Evolutionary conservation across 2,797 vertebrate species (phyloP), one percentile per base, ranked within the genome.

Genomic region (Malurus splendens): DNA sequence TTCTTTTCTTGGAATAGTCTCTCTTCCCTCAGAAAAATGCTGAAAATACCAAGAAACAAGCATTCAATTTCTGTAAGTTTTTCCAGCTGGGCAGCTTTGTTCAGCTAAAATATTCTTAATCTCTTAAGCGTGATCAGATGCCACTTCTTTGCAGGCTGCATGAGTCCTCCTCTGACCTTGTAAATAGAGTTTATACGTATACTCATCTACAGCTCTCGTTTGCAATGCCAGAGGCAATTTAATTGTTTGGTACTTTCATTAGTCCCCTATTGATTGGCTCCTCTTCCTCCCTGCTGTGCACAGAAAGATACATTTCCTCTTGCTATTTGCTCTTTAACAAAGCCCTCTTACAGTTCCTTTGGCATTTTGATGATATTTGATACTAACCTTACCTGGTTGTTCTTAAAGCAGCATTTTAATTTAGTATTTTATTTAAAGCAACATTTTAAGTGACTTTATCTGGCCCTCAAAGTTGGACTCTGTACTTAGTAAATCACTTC

Each of bases 171-270:
- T 86, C 85, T 89, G 88, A 95, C 95, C 87, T 79, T 92, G 74
- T n/a, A 94, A 95, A 93, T 50, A 6, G 41, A 95, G 52, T 95
- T 93, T 60, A 47, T 86, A 61, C 18, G 25, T 78, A 82, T 13
- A 57, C 39, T 90, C 82, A 19, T 75, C 90, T 78, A 45, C 86
- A 89, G 87, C 23, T 78, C 77, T 85, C 19, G 6, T 86, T 68
- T 91, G 67, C 83, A 87, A 78, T 75, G 89, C 93, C 84, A 82
- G 78, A 93, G 86, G 85, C 82, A 92, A 88, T 87, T 77, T 90
- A 95, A 89, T 92, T 96, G 73, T 82, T 91, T 92, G 82, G 91
- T 95, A 81, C 55, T 93, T 95, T 84, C 82, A 52, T 94, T 90
- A 73, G 82, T 78, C 42, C 59, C 32, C 23, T 85, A 89, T 92